Conservation (phyloP, 2,888 invertebrate species). For the Strigamia maritima region DNA sequence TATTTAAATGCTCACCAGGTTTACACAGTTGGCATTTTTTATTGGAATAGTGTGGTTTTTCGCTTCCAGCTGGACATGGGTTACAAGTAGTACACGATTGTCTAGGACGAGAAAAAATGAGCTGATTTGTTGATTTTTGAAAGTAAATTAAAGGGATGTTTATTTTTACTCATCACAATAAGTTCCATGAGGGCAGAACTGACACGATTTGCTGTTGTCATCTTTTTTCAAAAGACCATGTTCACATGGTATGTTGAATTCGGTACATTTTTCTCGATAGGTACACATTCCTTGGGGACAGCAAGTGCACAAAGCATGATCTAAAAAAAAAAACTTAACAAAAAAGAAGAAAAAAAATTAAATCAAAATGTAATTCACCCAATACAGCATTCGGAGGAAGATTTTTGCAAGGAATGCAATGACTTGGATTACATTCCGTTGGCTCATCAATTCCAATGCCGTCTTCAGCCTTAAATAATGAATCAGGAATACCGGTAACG, state of each 20-base stretch:
- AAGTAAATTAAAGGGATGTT: not conserved
- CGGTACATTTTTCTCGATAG: not conserved
- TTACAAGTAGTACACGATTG: not conserved
- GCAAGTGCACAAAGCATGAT: not conserved
- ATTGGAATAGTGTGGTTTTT: not conserved
- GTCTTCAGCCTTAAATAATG: not conserved
- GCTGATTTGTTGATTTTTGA: not conserved
- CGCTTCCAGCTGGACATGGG: not conserved
- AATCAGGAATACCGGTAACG: not conserved
- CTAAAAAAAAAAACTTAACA: not conserved
- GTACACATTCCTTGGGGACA: not conserved
- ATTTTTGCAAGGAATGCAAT: not conserved
- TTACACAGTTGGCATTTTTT: not conserved
- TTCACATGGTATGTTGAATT: not conserved
- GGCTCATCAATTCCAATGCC: not conserved
- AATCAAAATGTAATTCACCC: not conserved
- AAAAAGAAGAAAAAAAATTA: not conserved
- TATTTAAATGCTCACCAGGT: not conserved
- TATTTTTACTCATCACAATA: not conserved
- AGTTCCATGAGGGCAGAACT: not conserved
- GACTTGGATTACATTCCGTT: not conserved
- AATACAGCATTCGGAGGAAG: not conserved
- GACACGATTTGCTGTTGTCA: not conserved
- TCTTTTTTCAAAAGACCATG: not conserved
- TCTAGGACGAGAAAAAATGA: not conserved